Evolutionary conservation across 37 sponge, comb jelly and placozoan species (phyloP).

Genomic region (Geodia barretti): DNA sequence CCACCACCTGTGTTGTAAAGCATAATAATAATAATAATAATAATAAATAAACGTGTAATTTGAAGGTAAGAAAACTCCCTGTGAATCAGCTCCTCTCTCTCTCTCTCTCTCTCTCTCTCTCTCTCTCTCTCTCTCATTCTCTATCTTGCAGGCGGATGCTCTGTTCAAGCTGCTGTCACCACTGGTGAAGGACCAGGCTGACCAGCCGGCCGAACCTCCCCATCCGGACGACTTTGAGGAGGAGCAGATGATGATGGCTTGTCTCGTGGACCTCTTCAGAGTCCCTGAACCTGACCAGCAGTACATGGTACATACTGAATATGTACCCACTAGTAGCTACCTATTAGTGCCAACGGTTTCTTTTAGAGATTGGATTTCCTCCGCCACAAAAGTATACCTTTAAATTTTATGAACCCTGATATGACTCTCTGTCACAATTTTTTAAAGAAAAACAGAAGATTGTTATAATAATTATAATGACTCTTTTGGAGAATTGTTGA

Average conservation of each 20-base stretch:
- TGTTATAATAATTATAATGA: no score
- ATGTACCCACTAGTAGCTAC: not conserved
- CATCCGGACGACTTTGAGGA: conserved; percentile 93
- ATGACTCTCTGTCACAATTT: not conserved
- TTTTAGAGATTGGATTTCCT: not conserved
- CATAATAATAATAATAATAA: no score
- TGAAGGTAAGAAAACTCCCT: not conserved
- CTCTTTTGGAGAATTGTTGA: no score
- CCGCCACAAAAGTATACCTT: no score
- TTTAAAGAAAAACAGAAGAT: no score
- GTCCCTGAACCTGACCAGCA: conserved; percentile 88
- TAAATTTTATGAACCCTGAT: no score
- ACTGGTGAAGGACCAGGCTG: conserved; percentile 80
- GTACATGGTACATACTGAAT: conserved; percentile 69
- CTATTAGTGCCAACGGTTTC: not conserved
- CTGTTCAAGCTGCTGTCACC: conserved; percentile 80
- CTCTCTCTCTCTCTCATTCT: not conserved
- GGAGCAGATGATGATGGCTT: conserved; percentile 90
- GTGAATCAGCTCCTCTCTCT: not conserved
- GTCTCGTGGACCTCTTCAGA: conserved; percentile 83
- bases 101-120: no score
- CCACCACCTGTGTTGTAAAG: no score
- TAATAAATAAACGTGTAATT: not conserved
- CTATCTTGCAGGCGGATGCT: conserved; percentile 56
- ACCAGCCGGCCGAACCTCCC: conserved; percentile 78